Base-by-base conservation (phyloP, 2,888 invertebrate genomes). In the Pocota personata region DNA sequence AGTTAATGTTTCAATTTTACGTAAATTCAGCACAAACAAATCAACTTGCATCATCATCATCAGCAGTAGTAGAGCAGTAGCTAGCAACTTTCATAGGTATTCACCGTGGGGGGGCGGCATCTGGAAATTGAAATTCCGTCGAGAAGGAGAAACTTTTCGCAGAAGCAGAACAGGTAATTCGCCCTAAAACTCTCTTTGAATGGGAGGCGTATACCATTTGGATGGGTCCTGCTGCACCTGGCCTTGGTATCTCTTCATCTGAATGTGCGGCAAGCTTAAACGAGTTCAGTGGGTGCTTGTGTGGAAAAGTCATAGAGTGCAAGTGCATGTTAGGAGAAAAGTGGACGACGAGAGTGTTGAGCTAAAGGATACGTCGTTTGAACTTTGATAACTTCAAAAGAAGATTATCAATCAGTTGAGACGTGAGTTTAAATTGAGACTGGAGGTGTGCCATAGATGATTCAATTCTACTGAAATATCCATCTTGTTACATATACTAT, bases 1-100 rank as follows among this genome's bases (percentile, higher is more conserved):
- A 80, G 79, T 75, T 84, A 84, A 84, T 80, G 71, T 79, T 80
- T 84, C 79, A 84, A 84, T 80, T 84, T 75, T 35, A 79, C 64
- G 75, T 64, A 52, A 84, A 84, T 75, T 84, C 84, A 50, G 78
- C 75, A 75, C 37, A 79, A 79, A 79, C 83, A 84, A 84, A 79
- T 75, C 79, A 69, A 84, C 58, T 57, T 76, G 76, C 76, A 76
- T 58, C 66, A 67, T 66, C 76, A 66, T 58, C 76, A 43, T 52
- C 55, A 48, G 16, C 10, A 50, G 52, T 10, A 52, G 24, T 50
- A 50, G 27, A 2, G 40, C 7, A 5, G 2, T 30, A 30, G 27
- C n/a, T 6, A 7, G 32, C 1, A 67, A 32, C 46, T 50, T 67
- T 57, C 69, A 30, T 43, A 32, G 12, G 24, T 3, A 24, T 24